Evolutionary conservation across 2,888 invertebrate species (phyloP).

Genomic region (Cotesia congregata): DNA sequence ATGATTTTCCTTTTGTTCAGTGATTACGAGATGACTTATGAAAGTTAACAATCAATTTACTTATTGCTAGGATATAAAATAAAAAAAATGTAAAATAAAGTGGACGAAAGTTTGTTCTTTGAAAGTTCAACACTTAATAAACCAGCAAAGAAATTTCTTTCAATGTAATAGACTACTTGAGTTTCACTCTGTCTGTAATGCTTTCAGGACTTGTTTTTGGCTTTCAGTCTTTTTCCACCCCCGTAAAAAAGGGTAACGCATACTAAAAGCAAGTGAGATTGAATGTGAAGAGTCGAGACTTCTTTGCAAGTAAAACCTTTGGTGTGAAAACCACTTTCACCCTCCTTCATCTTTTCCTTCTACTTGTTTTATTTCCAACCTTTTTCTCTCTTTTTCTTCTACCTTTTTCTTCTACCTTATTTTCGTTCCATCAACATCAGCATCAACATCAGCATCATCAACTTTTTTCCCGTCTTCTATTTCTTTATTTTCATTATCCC

Average conservation of each 20-base stretch:
- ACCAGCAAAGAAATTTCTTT: slow-evolving; percentile 16
- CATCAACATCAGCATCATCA: neutral
- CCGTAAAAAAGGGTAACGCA: slow-evolving; percentile 26
- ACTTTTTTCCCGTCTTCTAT: slow-evolving; percentile 2
- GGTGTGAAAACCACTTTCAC: slow-evolving; percentile 32
- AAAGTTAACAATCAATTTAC: too few species aligned
- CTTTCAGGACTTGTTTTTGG: slow-evolving; percentile 18
- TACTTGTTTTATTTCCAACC: neutral
- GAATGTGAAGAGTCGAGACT: slow-evolving; percentile 15
- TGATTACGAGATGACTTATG: too few species aligned
- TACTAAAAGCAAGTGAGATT: slow-evolving; percentile 21
- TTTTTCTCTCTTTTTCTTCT: slow-evolving; percentile 3
- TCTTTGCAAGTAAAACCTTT: slow-evolving; percentile 6
- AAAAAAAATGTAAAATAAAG: neutral
- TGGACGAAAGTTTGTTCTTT: slow-evolving; percentile 6
- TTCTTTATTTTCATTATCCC: slow-evolving; percentile 27
- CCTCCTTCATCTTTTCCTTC: slow-evolving; percentile 10
- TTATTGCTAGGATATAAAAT: neutral
- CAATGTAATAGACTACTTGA: slow-evolving; percentile 10
- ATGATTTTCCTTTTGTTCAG: too few species aligned
- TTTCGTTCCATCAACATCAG: neutral
- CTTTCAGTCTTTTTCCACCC: slow-evolving; percentile 16
- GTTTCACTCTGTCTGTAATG: slow-evolving; percentile 10
- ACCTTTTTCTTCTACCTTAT: neutral
- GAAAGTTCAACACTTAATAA: slow-evolving; percentile 13